A percentile compares a stretch with the other conserved stretches of the same genome.
Evolutionary conservation across 2,113 vertebrate genomes (phyloP).

Genomic region (Porphyrio hochstetteri): DNA sequence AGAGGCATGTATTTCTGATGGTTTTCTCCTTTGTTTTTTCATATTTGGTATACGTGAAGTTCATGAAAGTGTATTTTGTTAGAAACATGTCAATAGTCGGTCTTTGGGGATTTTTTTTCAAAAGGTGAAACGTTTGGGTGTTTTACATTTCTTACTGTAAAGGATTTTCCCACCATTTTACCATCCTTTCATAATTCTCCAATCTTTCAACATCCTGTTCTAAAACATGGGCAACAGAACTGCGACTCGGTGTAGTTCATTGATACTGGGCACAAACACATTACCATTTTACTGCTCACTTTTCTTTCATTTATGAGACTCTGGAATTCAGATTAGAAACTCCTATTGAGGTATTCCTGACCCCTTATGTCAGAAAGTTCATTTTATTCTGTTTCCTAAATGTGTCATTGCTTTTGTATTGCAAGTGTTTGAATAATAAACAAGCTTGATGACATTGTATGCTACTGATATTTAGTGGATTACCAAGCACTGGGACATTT

Average conservation of each 20-base stretch:
- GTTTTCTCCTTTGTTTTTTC: neutral
- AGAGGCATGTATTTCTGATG: neutral
- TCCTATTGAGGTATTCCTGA: neutral
- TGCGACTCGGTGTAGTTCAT: neutral
- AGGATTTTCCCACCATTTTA: neutral
- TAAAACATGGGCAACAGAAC: neutral
- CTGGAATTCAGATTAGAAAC: neutral
- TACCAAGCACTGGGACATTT: neutral
- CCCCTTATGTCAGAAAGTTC: neutral
- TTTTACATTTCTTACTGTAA: neutral
- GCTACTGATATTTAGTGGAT: neutral
- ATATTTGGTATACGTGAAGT: neutral
- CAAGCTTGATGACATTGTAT: neutral
- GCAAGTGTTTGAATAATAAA: rapidly evolving
- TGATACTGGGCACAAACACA: neutral
- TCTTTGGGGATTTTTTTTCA: neutral
- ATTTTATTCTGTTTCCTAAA: neutral
- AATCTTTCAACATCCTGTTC: neutral
- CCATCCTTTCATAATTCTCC: neutral
- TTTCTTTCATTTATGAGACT: neutral
- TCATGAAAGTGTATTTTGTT: neutral
- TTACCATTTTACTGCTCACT: neutral
- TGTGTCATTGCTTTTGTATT: neutral
- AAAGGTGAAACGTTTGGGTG: neutral
- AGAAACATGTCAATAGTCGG: neutral